Conservation (phyloP, 1,140 invertebrate species). For the Leptopilina clavipes region DNA sequence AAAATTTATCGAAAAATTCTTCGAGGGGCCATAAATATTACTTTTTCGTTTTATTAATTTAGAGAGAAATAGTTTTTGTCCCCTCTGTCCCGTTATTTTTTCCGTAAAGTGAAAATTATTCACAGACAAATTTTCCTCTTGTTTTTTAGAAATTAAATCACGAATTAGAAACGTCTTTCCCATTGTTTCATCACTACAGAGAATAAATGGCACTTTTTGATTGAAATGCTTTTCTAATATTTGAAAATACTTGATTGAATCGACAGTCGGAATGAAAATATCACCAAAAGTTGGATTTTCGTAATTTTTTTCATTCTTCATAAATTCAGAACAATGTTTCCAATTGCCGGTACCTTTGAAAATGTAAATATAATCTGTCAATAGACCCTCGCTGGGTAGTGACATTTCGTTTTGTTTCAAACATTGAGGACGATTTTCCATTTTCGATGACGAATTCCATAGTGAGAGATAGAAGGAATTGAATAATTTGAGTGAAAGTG, state of each 20-base stretch:
- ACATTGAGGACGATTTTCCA: constrained; percentile 71
- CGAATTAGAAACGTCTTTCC: constrained; percentile 81
- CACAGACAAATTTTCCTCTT: constrained; percentile 74
- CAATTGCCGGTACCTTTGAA: constrained; percentile 73
- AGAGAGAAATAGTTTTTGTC: constrained; percentile 79
- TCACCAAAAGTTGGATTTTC: constrained; percentile 72
- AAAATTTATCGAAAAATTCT: constrained; percentile 78
- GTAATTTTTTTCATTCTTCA: constrained; percentile 69
- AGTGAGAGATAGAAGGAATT: constrained; percentile 75
- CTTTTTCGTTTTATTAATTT: constrained; percentile 78
- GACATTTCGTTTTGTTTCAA: constrained; percentile 76
- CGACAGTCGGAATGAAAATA: constrained; percentile 80
- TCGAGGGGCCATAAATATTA: constrained; percentile 76
- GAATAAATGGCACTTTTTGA: constrained; percentile 74
- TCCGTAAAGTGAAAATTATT: constrained; percentile 80
- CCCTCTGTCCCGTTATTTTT: constrained; percentile 76
- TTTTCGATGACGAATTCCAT: constrained; percentile 68
- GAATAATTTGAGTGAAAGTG: constrained; percentile 75
- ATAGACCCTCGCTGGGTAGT: constrained; percentile 75
- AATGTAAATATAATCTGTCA: constrained; percentile 79
- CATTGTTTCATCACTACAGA: constrained; percentile 80
- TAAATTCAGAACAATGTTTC: constrained; percentile 75
- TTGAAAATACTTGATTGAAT: constrained; percentile 76
- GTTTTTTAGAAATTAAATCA: constrained; percentile 77
- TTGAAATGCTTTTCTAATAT: constrained; percentile 72